phyloP scores from a whole-genome alignment of 2,113 vertebrate species.

The Syngnathus floridae region DNA sequence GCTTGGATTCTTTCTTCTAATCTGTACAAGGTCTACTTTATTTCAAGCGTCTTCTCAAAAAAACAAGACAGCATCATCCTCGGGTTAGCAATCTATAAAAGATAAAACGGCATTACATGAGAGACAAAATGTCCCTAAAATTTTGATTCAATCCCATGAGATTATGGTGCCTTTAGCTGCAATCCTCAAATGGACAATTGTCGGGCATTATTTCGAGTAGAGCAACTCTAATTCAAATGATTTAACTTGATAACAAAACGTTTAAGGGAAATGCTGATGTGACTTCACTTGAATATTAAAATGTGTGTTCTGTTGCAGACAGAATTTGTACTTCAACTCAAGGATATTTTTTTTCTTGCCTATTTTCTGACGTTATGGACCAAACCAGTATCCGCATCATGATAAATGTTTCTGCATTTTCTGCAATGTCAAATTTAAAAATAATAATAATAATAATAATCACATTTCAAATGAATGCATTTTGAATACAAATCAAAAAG shows the following conservation, averaged over 20 bases:
- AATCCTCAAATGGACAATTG: conserved; percentile 18
- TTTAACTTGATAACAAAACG: background rate
- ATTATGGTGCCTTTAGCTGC: conserved; percentile 9
- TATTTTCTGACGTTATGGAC: no score
- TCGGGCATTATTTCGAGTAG: background rate
- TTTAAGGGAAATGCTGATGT: background rate
- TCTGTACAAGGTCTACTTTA: background rate
- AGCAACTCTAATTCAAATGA: conserved; percentile 4
- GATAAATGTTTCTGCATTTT: no score
- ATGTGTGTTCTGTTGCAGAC: background rate
- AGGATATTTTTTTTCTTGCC: background rate
- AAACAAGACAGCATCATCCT: background rate
- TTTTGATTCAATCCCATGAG: background rate
- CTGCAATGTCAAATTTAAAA: no score
- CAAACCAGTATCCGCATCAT: no score
- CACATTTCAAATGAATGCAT: background rate
- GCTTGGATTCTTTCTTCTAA: background rate
- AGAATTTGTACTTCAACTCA: background rate
- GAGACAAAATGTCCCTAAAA: background rate
- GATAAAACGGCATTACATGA: background rate
- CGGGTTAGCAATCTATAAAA: background rate
- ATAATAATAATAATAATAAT: no score
- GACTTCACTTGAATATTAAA: background rate
- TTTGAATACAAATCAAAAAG: background rate
- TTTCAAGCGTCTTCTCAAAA: background rate